Base-by-base conservation (phyloP, 2,797 vertebrate species). In the Mormyrus hasselquistii region DNA sequence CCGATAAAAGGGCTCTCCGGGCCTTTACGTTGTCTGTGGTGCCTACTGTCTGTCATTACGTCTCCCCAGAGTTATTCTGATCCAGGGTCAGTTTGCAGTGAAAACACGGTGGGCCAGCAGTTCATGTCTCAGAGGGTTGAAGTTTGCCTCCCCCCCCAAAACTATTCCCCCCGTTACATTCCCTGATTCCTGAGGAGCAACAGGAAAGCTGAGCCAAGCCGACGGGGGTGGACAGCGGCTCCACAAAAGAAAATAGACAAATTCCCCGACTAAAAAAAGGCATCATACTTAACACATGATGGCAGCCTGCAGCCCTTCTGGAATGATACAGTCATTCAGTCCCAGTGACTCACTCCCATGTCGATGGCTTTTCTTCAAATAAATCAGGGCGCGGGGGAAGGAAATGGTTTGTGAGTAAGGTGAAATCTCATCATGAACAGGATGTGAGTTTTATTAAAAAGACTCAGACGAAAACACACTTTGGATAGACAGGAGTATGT, bases 391-490 rank as follows among this genome's bases (percentile, higher is more conserved):
- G 88, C 62, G 4, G 90, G 87, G 89, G 88, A 91, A 93, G 93
- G 92, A 94, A 94, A 93, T 93, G 92, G 92, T 93, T 93, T 91
- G 91, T 93, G 92, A 93, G 94, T 91, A 93, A 79, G 92, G 93
- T 93, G 90, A 92, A 93, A 93, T 93, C 84, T 94, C 93, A 95
- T 95, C 92, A 95, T 95, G 94, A 92, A 92, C 90, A 93, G 91
- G 93, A 94, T 94, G 92, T 95, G 92, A 94, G 92, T 89, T 94
- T 94, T 92, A 95, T 95, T 93, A 94, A 90, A 90, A 79, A 16
- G 93, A 73, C 93, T 94, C 93, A 93, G 93, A 94, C 92, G 91
- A 92, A 93, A 93, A 93, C 94, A 93, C 93, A 94, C 92, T 92
- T 92, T 92, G 87, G 91, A 93, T 88, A 93, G 93, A 94, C 94